Evolutionary conservation across 2,113 vertebrate species (phyloP), one percentile per base, ranked within the genome.

Genomic region (Nerophis lumbriciformis): DNA sequence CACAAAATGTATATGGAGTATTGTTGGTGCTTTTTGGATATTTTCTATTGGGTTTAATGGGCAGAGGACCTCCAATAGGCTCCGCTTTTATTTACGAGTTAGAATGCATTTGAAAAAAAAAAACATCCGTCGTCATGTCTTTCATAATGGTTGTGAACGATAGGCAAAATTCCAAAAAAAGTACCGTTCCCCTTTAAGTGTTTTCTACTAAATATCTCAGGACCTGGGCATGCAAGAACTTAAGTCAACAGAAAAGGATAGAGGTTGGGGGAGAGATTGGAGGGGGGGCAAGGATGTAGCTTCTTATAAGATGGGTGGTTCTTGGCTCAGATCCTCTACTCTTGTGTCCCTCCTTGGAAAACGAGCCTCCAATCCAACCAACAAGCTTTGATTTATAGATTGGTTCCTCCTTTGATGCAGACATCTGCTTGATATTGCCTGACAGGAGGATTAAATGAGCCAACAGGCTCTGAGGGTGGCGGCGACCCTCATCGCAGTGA

Each of bases 341-440:
- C 81, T 79, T 80, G 72, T 86, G 83, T 85, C 85, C 81, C 75
- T 57, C 70, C 65, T 76, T 72, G 70, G 82, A 73, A 83, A 71
- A 52, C 53, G 77, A 75, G 77, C 81, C 78, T 77, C 78, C 42
- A 19, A 68, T 79, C 75, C 81, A 85, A 84, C 74, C 82, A 77
- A 83, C 85, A 86, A 82, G 73, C 85, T 75, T 73, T 82, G 85
- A 88, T 88, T 89, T 85, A 88, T 83, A 83, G 68, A 88, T 85
- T 70, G 66, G 80, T 73, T 81, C 75, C 69, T 79, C 85, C 42
- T 90, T 88, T 90, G 86, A 89, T 84, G 87, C 78, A 73, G 85
- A 85, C 84, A 84, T 90, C 83, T 90, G 83, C 86, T 88, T 84
- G 83, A 88, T 84, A 86, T 82, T 77, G 72, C 73, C 76, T 83